Base-by-base conservation (phyloP, 2,888 invertebrate species). In the Chromoteleia sp. region DNA sequence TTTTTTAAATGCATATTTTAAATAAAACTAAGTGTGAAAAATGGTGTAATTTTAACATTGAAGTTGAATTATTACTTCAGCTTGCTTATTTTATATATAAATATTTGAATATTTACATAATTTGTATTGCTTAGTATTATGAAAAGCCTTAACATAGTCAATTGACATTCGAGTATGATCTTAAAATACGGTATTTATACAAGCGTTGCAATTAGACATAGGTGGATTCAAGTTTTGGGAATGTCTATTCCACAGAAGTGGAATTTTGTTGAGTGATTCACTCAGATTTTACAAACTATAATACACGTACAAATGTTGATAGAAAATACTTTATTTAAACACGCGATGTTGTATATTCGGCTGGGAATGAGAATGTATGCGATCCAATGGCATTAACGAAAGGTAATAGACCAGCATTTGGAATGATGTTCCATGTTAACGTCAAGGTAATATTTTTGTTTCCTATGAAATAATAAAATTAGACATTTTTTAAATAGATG, bases 351-450 rank as follows among this genome's bases (percentile, higher is more conserved):
- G 97, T 96, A 92, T 98, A 98, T 87, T 97, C 96, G 68, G 94
- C 92, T 29, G 99, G 99, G 92, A 99, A 99, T 92, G 95, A 94
- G 92, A 99, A 98, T 29, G 95, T 94, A 91, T 98, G 97, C 74
- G 94, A 94, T 25, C 98, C 98, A 75, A 94, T 93, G 1, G 97
- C 96, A 89, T 95, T 94, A 56, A 98, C 95, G 88, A 97, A 97
- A 17, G 98, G 98, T 85, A 99, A 93, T 68, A 98, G 94, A 43
- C 99, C 99, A 83, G 99, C 98, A 92, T 99, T 99, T 21, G 99
- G 99, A 87, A 99, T 98, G 79, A 99, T 97, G 92, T 99, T 99
- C 98, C 98, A 99, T 0, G 98, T 97, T 39, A 99, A 92, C n/a
- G 96, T 96, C 74, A 99, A 93, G 0, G 98, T 98, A 10, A 99